Base-by-base conservation (phyloP, 2,113 vertebrate genomes). In the Campylorhamphus procurvoides region DNA sequence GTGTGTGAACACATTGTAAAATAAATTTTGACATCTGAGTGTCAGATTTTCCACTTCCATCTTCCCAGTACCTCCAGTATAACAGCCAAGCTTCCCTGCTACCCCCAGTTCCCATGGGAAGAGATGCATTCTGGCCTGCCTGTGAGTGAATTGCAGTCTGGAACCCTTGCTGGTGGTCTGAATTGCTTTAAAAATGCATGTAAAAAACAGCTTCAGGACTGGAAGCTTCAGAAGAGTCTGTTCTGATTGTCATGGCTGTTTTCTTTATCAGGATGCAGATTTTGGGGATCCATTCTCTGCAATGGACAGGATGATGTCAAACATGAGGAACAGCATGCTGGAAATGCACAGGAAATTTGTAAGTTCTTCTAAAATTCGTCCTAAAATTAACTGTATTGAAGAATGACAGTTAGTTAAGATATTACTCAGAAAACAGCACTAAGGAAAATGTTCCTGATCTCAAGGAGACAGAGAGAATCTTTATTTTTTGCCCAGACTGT, bases 261-360 rank as follows among this genome's bases (percentile, higher is more conserved):
- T 82, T 94, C 37, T 89, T 78, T 50, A 66, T 14, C 96, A 99
- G 98, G 98, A 96, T 96, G 62, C 93, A 87, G 98, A 98, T 96
- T 95, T 98, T 60, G 97, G 91, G 66, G 98, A 98, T 44, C 98
- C 98, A 64, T 99, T 99, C 75, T 94, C 97, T 90, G 96, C 98
- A 92, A 97, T 99, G 95, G 99, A 99, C 96, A 98, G 91, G 97
- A 98, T 99, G 98, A 98, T 99, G 98, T 73, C 96, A 89, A 98
- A 98, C 86, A 98, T 99, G 99, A 98, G 98, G 89, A 98, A 97
- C 97, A 97, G 92, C 63, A 98, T 99, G 98, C 94, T 98, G 37
- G 98, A 98, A 27, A 97, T 98, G 98, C 98, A 99, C 50, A 98
- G 97, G 81, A 98, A 98, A 95, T 97, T 98, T 97, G 99, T 99